Evolutionary conservation across 2,113 vertebrate genomes (phyloP).

Genomic region (Mus spicilegus): DNA sequence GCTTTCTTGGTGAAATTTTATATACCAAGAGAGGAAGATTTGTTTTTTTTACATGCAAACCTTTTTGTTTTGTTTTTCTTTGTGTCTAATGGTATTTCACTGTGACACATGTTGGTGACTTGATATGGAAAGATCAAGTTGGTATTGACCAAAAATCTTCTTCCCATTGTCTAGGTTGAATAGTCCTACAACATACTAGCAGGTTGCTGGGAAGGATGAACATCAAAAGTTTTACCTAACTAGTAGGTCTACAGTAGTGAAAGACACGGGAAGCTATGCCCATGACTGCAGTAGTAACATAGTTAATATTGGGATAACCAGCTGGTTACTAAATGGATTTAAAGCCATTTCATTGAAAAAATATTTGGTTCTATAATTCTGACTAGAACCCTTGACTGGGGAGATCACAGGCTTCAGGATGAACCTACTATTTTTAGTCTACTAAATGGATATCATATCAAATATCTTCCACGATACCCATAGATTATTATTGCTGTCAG

Average conservation of each 20-base stretch:
- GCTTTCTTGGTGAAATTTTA: background rate
- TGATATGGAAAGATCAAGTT: background rate
- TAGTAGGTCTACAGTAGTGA: background rate
- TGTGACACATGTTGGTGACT: background rate
- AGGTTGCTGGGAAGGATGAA: background rate
- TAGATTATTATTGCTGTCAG: background rate
- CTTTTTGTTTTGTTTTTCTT: background rate
- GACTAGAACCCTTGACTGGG: background rate
- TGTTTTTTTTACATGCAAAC: background rate
- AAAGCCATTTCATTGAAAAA: background rate
- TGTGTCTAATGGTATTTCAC: background rate
- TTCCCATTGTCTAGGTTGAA: background rate
- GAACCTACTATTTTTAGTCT: background rate
- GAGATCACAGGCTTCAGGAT: background rate
- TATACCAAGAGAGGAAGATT: too few relatives aligned
- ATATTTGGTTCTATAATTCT: background rate
- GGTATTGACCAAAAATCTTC: background rate
- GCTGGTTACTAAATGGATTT: background rate
- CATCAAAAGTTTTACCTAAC: background rate
- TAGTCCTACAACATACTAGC: background rate
- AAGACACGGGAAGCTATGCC: background rate
- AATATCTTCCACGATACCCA: background rate
- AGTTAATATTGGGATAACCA: background rate
- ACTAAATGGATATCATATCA: background rate
- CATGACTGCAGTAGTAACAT: background rate